Evolutionary conservation across 2,888 invertebrate genomes (phyloP).

Genomic region (Pyrochroa serraticornis): DNA sequence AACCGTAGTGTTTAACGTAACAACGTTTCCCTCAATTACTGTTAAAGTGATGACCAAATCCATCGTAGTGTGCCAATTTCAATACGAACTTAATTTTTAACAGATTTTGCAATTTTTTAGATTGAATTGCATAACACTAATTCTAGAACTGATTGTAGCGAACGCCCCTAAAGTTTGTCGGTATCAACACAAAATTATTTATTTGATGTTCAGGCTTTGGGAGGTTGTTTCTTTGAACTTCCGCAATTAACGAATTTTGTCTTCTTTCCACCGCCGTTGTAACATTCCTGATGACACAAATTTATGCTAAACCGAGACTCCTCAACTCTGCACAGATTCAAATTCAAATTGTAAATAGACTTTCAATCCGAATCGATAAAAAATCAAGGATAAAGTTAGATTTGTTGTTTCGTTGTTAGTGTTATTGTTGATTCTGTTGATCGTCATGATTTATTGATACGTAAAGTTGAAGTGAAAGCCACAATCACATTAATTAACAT

Average conservation of each 20-base stretch:
- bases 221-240: too few relatives aligned
- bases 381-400: conserved; percentile 9
- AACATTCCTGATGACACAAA: conserved; percentile 9
- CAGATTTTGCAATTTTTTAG: too few relatives aligned
- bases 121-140: too few relatives aligned
- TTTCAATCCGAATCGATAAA: background rate
- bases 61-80: conserved; percentile 33
- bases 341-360: conserved; percentile 16
- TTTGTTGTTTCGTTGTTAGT: conserved; percentile 16
- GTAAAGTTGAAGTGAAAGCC: conserved; percentile 40
- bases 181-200: conserved; percentile 39
- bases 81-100: background rate
- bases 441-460: conserved; percentile 9
- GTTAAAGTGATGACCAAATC: conserved; percentile 25
- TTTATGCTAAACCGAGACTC: conserved; percentile 2
- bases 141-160: too few relatives aligned
- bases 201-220: conserved; percentile 22
- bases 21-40: background rate
- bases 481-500: conserved; percentile 52
- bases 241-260: background rate
- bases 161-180: conserved; percentile 36
- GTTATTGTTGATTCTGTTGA: conserved; percentile 18
- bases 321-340: conserved; percentile 17
- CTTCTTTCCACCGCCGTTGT: background rate
- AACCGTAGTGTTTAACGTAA: conserved; percentile 15